Evolutionary conservation across 2,888 invertebrate species (phyloP).

Genomic region (Cataglyphis altisquamis): DNA sequence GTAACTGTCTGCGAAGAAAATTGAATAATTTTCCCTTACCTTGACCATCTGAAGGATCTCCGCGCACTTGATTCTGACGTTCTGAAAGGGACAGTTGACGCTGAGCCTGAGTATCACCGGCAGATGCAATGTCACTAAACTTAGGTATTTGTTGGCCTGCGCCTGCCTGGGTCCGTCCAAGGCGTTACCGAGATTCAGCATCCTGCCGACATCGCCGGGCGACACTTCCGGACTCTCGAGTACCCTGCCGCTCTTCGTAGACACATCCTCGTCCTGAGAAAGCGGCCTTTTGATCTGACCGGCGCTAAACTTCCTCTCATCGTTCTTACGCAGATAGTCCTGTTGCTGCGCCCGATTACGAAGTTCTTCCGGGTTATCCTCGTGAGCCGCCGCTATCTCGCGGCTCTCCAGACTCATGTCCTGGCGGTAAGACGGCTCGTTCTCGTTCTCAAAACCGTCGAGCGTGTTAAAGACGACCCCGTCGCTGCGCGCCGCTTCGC

Average conservation of each 20-base stretch:
- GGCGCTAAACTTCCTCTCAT: constrained; percentile 82
- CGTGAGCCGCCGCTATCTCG: constrained; percentile 47
- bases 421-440: constrained; percentile 62
- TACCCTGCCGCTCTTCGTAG: constrained; percentile 82
- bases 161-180: constrained; percentile 83
- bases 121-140: constrained; percentile 87
- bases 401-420: constrained; percentile 74
- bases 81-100: constrained; percentile 88
- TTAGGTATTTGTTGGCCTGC: constrained; percentile 87
- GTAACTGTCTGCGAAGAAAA: constrained; percentile 2
- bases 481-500: constrained; percentile 72
- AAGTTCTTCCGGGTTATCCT: constrained; percentile 58
- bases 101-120: constrained; percentile 88
- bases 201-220: constrained; percentile 85
- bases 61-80: constrained; percentile 88
- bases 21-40: constrained; percentile 84
- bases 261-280: constrained; percentile 83
- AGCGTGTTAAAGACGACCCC: constrained; percentile 84
- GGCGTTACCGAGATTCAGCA: constrained; percentile 85
- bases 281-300: constrained; percentile 83
- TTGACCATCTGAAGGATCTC: constrained; percentile 88
- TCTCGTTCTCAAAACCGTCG: constrained; percentile 82
- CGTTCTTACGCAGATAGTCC: constrained; percentile 78
- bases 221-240: constrained; percentile 85
- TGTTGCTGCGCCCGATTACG: constrained; percentile 62